Evolutionary conservation across 2,888 invertebrate genomes (phyloP), one percentile per base, ranked within the genome.

Genomic region (Erynnis tages): DNA sequence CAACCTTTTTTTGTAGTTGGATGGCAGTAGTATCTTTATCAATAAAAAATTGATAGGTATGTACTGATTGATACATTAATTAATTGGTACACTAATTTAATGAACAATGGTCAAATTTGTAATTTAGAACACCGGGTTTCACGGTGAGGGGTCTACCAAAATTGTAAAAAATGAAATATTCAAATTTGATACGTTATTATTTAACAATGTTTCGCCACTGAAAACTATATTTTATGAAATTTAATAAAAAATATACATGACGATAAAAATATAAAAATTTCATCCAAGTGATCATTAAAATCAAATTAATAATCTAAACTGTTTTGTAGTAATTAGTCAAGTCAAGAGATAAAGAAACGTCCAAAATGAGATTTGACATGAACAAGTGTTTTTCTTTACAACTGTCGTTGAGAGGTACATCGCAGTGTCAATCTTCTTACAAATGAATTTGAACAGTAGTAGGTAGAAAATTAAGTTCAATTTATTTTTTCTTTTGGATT

Each of bases 381-480:
- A 66, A 68, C 68, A 69, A 66, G 70, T 69, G 69, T 69, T 60
- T 59, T 59, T 59, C 60, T 62, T 61, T 55, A 60, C 57, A 62
- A 60, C 57, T 58, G 56, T 61, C 54, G 57, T 54, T 35, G 40
- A 23, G 37, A 59, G 41, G 41, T 37, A 53, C 45, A 19, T 13
- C 11, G 10, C 13, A 38, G 7, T 5, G 25, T 41, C 4, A 25
- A 40, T 5, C 4, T 14, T 14, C 2, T 4, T 13, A 3, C n/a
- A 2, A 17, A 17, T 14, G 14, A 30, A 14, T 37, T 27, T 27
- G 3, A 17, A 5, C 10, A 16, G 10, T 16, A 25, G n/a, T 3
- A 0, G 23, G 1, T 2, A n/a, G 10, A 4, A 2, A 13, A 35
- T 25, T 16, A 16, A 16, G 27, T 35, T 16, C 14, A 27, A 35